Base-by-base conservation (phyloP, 2,888 invertebrate genomes). In the Brenthis hecate region DNA sequence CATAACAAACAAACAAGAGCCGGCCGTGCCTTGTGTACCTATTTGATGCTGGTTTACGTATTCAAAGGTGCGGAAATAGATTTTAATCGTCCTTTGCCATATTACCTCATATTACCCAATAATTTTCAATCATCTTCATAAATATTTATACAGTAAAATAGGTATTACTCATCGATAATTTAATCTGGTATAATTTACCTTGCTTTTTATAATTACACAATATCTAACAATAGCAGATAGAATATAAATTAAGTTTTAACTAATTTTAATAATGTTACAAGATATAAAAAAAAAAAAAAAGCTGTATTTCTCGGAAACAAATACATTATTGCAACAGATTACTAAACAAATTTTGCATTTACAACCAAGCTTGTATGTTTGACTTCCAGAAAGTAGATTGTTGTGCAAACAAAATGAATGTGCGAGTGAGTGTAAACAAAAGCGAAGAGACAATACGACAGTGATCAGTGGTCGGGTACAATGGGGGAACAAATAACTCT, bases 401-500 rank as follows among this genome's bases (percentile, higher is more conserved):
- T 77, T 78, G 79, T 82, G 81, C 82, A 86, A 88, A 88, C 86
- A 43, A 88, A 88, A 86, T 83, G 82, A 81, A 81, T 81, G 85
- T 84, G 61, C 81, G 83, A 86, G 78, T 81, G 81, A 85, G 85
- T 85, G 84, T 89, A 91, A 90, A 90, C 90, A 89, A 90, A 87
- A 86, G 85, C 83, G 80, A 82, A 78, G 83, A 86, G 85, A 91
- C 89, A 91, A 90, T 90, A 84, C 81, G 84, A 86, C 88, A 85
- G 83, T 86, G 87, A 88, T 87, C 85, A 83, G 82, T 82, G 78
- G 81, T 80, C 78, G 80, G 81, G 81, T 79, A 92, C 91, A 92
- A 91, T 91, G 82, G 87, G 83, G 83, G 81, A 90, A 91, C 91
- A 87, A 89, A 89, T 90, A 89, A 88, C 86, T 87, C 83, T 78